Conservation (phyloP, 2,888 invertebrate species). For the Thera britannica region DNA sequence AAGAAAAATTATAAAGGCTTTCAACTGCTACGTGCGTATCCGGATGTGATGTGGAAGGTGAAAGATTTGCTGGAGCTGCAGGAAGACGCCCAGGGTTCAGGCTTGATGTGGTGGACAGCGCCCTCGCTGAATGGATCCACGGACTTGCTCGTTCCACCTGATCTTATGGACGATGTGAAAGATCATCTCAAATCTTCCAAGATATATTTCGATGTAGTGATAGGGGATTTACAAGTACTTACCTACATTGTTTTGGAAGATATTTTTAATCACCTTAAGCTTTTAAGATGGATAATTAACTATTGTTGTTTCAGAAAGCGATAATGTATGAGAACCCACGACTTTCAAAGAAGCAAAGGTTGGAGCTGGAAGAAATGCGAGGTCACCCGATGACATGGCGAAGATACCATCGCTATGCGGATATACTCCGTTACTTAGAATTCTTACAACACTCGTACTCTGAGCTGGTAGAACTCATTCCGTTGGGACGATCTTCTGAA, state of each 20-base stretch:
- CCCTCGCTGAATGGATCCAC: slow-evolving; percentile 83
- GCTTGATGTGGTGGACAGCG: slow-evolving; percentile 80
- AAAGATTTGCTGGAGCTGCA: slow-evolving; percentile 74
- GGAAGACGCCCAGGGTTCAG: slow-evolving; percentile 79
- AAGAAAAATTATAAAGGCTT: slow-evolving; percentile 84
- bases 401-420: slow-evolving; percentile 88
- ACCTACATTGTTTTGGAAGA: not conserved
- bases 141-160: slow-evolving; percentile 90
- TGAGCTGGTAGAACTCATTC: slow-evolving; percentile 87
- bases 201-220: slow-evolving; percentile 87
- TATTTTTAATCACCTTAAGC: not conserved
- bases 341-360: slow-evolving; percentile 85
- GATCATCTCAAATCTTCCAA: slow-evolving; percentile 85
- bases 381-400: slow-evolving; percentile 89
- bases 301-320: slow-evolving; percentile 79
- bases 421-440: slow-evolving; percentile 88
- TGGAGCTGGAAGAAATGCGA: slow-evolving; percentile 82
- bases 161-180: slow-evolving; percentile 84
- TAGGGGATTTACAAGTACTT: slow-evolving; percentile 89
- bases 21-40: slow-evolving; percentile 78
- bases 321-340: slow-evolving; percentile 88
- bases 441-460: slow-evolving; percentile 87
- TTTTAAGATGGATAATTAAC: slow-evolving; percentile 1
- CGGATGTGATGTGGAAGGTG: slow-evolving; percentile 75
- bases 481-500: slow-evolving; percentile 90